These are phyloP conservation scores for Drosophila sp. DNA, from an alignment of 1,140 invertebrate species.

Conservation along the genomic window DNA sequence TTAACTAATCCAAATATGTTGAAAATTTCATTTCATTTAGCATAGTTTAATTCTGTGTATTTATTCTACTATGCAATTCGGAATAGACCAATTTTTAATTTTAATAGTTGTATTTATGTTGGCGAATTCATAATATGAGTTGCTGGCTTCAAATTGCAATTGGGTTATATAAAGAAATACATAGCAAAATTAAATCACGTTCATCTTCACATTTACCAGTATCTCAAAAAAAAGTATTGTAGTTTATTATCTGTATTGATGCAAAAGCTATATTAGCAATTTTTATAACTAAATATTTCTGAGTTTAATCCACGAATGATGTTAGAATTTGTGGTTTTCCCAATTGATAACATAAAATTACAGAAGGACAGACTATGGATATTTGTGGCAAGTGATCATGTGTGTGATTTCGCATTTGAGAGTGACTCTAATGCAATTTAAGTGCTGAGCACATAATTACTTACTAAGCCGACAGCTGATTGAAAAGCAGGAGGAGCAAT, in stretches of 20 bases:
- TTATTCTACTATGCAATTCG: not conserved
- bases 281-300: not conserved
- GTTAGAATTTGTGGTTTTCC: not conserved
- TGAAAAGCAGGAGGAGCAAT: constrained; percentile 53
- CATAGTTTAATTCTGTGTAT: not conserved
- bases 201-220: no score
- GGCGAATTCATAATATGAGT: no score
- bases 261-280: no score
- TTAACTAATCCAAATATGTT: not conserved
- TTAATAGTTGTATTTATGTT: no score
- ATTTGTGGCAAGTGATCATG: not conserved
- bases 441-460: constrained; percentile 68
- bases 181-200: no score
- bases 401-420: constrained; percentile 9
- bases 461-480: constrained; percentile 81
- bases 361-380: not conserved
- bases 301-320: not conserved
- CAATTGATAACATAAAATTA: not conserved
- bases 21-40: not conserved
- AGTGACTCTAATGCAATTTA: constrained; percentile 32
- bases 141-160: no score
- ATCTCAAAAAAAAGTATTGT: no score
- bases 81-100: not conserved
- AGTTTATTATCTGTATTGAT: no score
- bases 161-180: no score